Evolutionary conservation across 2,797 vertebrate species (phyloP).

Genomic region (Buceros bicornis): DNA sequence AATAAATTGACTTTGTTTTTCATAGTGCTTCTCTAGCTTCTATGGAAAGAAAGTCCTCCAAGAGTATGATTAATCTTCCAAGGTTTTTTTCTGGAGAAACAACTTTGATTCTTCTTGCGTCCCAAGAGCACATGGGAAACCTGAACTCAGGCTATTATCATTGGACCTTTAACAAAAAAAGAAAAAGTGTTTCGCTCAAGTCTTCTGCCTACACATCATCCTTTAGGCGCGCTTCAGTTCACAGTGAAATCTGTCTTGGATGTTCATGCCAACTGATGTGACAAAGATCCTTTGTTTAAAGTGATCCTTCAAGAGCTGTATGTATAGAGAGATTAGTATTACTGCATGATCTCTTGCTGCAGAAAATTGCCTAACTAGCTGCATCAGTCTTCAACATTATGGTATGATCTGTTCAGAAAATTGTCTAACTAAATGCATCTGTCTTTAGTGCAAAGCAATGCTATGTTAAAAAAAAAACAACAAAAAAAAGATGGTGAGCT

Average conservation of each 20-base stretch:
- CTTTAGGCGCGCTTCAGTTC: not conserved
- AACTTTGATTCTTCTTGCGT: not conserved
- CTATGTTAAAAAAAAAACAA: not conserved
- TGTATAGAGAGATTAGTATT: not conserved
- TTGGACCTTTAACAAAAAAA: not conserved
- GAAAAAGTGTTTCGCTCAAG: not conserved
- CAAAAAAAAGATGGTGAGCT: not conserved
- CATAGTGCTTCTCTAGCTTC: not conserved
- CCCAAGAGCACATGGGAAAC: not conserved
- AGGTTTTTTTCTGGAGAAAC: not conserved
- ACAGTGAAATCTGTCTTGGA: not conserved
- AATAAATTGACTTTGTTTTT: not conserved
- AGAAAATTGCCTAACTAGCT: not conserved
- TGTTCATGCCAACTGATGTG: not conserved
- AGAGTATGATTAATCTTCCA: not conserved
- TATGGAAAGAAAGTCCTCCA: not conserved
- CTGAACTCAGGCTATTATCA: not conserved
- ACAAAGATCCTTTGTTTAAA: not conserved
- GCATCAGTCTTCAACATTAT: not conserved
- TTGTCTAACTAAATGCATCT: not conserved
- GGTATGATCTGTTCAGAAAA: not conserved
- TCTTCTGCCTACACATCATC: not conserved
- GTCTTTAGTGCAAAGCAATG: not conserved
- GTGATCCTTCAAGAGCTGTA: not conserved
- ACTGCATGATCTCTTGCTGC: not conserved